phyloP scores from a whole-genome alignment of 1,140 invertebrate genomes.

The Zaprionus tsacasi region DNA sequence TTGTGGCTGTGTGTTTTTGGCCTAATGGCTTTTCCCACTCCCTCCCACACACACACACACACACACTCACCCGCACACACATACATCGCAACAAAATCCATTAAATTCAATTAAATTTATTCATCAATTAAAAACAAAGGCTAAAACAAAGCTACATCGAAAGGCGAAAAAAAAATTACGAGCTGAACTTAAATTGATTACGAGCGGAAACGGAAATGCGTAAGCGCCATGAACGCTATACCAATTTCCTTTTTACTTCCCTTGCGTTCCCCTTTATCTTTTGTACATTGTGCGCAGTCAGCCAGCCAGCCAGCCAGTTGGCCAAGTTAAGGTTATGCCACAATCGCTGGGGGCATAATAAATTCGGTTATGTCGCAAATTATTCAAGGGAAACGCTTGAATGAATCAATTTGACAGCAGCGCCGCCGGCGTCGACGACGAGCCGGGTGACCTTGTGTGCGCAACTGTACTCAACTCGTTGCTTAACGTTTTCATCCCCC shows the following conservation, averaged over 20 bases:
- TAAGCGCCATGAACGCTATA: slow-evolving; percentile 28
- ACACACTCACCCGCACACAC: slow-evolving; percentile 17
- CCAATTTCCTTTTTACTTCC: not conserved
- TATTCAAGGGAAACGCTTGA: slow-evolving; percentile 74
- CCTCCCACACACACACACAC: slow-evolving; percentile 1
- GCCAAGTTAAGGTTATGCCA: slow-evolving; percentile 31
- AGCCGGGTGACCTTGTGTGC: slow-evolving; percentile 60
- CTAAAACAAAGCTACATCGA: slow-evolving; percentile 51
- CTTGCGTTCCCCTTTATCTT: not conserved
- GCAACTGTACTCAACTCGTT: slow-evolving; percentile 50
- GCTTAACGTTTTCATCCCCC: not conserved
- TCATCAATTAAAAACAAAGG: slow-evolving; percentile 78
- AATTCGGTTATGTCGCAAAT: slow-evolving; percentile 74
- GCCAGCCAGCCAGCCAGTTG: not conserved
- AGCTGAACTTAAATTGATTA: slow-evolving; percentile 69
- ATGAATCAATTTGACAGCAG: slow-evolving; percentile 62
- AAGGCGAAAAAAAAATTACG: slow-evolving; percentile 19
- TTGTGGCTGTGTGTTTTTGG: slow-evolving; percentile 12
- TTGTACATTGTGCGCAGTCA: slow-evolving; percentile 14
- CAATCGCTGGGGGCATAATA: slow-evolving; percentile 53
- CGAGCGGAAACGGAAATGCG: slow-evolving; percentile 72
- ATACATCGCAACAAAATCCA: slow-evolving; percentile 64
- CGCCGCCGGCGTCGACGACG: slow-evolving; percentile 5
- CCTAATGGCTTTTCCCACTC: slow-evolving; percentile 56
- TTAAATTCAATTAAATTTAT: slow-evolving; percentile 82